Evolutionary conservation across 2,797 vertebrate genomes (phyloP).

Genomic region (Geotria australis): DNA sequence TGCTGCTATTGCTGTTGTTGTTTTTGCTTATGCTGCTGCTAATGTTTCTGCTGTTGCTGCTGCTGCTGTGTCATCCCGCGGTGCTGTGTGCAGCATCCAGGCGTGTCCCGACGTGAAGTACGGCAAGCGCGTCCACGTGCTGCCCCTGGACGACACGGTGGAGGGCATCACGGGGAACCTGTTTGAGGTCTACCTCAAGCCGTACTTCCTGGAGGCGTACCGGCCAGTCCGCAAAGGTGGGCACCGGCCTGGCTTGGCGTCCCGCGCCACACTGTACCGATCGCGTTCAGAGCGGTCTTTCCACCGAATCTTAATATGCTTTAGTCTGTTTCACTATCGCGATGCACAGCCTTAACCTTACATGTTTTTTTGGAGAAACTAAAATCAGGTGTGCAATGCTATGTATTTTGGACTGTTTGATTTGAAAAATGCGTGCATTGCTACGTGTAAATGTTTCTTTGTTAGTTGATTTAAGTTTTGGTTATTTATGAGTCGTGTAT

Average conservation of each 20-base stretch:
- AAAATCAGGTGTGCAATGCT: neutral
- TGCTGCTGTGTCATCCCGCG: neutral
- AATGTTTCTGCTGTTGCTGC: no score
- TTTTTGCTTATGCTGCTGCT: no score
- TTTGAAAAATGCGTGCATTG: no score
- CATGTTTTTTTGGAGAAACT: neutral
- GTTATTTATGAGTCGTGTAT: no score
- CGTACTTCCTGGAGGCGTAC: constrained; percentile 92
- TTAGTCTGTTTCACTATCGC: neutral
- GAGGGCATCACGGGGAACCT: constrained; percentile 94
- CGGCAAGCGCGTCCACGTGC: constrained; percentile 78
- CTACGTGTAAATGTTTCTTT: no score
- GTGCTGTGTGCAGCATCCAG: constrained; percentile 43
- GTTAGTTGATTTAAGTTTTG: no score
- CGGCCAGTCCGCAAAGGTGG: constrained; percentile 90
- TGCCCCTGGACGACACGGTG: constrained; percentile 90
- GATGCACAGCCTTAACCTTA: no score
- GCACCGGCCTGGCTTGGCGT: neutral
- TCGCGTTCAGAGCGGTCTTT: neutral
- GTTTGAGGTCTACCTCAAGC: constrained; percentile 95
- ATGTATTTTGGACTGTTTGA: neutral
- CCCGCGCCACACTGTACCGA: neutral
- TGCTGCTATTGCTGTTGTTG: no score
- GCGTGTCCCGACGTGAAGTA: constrained; percentile 97
- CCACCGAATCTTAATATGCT: neutral